phyloP scores from a whole-genome alignment of 2,888 invertebrate genomes.

The Meganola albula region DNA sequence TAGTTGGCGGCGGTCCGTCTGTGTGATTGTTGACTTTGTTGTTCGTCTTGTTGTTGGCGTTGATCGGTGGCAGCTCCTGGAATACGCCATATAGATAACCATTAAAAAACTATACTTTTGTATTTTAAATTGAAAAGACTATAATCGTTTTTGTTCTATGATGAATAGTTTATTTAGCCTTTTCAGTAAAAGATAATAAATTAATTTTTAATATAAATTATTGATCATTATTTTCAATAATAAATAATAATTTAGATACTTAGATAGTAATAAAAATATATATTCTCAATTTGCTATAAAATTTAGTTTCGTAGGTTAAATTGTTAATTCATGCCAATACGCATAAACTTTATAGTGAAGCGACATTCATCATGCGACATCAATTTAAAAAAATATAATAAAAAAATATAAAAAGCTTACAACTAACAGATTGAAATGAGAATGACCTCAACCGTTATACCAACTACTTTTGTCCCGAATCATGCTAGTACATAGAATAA shows the following conservation, averaged over 20 bases:
- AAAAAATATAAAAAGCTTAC: conserved; percentile 40
- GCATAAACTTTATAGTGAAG: conserved; percentile 53
- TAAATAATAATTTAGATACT: conserved; percentile 14
- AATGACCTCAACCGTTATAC: conserved; percentile 57
- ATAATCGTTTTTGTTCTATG: too few relatives aligned
- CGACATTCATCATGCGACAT: conserved; percentile 73
- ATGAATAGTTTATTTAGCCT: too few relatives aligned
- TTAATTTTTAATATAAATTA: conserved; percentile 14
- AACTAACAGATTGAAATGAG: conserved; percentile 65
- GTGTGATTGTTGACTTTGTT: conserved; percentile 48
- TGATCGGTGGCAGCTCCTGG: conserved; percentile 70
- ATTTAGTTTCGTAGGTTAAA: conserved; percentile 18
- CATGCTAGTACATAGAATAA: conserved; percentile 35
- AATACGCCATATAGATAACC: too few relatives aligned
- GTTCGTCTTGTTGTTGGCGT: conserved; percentile 53
- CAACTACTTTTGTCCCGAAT: conserved; percentile 33
- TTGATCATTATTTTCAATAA: conserved; percentile 15
- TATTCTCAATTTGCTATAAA: conserved; percentile 5
- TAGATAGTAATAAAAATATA: conserved; percentile 19
- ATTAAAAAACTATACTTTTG: too few relatives aligned
- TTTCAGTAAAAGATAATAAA: too few relatives aligned
- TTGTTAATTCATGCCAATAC: conserved; percentile 60
- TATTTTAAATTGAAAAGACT: too few relatives aligned
- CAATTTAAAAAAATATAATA: conserved; percentile 43
- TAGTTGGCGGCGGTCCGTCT: conserved; percentile 32